Evolutionary conservation across 1,140 invertebrate genomes (phyloP).

Genomic region (Cyclargus thomasi): DNA sequence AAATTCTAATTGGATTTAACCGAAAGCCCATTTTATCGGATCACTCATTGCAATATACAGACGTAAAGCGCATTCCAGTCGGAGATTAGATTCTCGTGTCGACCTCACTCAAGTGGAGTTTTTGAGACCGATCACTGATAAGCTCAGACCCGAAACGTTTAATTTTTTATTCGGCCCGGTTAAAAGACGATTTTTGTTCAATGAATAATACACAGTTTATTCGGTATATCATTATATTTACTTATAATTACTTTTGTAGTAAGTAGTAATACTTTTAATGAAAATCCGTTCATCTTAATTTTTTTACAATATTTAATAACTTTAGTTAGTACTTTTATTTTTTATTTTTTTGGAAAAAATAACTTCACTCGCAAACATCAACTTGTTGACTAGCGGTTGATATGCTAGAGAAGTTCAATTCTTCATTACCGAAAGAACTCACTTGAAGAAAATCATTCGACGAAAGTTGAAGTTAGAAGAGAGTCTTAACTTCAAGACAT

Average conservation of each 20-base stretch:
- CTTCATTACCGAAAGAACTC: constrained; percentile 27
- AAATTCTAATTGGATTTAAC: no score
- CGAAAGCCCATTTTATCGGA: background rate
- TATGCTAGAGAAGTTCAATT: constrained; percentile 10
- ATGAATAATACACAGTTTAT: background rate
- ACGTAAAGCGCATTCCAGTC: background rate
- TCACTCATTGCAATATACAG: background rate
- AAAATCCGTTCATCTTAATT: no score
- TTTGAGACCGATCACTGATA: background rate
- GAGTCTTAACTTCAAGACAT: constrained; percentile 49
- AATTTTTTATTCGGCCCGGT: background rate
- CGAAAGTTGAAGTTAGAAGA: constrained; percentile 51
- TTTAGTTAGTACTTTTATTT: no score
- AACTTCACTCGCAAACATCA: no score
- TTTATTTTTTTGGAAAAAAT: no score
- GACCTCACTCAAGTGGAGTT: constrained; percentile 1
- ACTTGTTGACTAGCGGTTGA: background rate
- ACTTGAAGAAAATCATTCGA: constrained; percentile 40
- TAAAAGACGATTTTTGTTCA: background rate
- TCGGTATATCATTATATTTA: background rate
- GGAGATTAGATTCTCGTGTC: constrained; percentile 2
- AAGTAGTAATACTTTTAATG: no score
- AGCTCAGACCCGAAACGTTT: background rate
- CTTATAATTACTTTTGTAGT: no score
- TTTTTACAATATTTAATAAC: no score